phyloP scores from a whole-genome alignment of 2,797 vertebrate species.

The Girardinus metallicus region DNA sequence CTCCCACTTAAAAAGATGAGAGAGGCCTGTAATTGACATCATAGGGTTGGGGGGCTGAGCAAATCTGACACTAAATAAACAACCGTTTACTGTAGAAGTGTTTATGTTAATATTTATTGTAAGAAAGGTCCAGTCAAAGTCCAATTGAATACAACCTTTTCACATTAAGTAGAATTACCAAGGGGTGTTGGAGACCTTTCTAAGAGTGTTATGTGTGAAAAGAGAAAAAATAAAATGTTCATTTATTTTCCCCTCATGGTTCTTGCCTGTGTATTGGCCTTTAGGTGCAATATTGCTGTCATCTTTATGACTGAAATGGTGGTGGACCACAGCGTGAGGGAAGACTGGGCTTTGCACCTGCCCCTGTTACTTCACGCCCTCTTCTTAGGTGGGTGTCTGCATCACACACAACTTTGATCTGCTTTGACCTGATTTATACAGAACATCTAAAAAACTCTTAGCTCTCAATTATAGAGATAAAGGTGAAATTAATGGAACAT shows the following conservation, averaged over 20 bases:
- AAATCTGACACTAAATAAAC: neutral
- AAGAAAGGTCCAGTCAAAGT: neutral
- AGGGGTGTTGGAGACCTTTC: neutral
- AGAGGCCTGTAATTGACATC: too few relatives aligned
- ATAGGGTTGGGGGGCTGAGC: too few relatives aligned
- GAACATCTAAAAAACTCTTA: neutral
- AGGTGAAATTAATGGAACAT: neutral
- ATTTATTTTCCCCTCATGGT: neutral
- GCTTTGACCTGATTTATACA: neutral
- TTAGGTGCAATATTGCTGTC: slow-evolving; percentile 97
- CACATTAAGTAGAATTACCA: neutral
- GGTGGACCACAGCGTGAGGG: slow-evolving; percentile 98
- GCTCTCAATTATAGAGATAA: neutral
- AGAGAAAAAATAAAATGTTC: neutral
- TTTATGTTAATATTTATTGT: neutral
- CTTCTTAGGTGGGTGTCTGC: slow-evolving; percentile 87
- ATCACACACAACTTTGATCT: slow-evolving; percentile 1
- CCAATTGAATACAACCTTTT: neutral
- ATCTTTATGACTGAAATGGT: slow-evolving; percentile 99
- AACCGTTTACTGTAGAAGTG: neutral
- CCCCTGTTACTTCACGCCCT: slow-evolving; percentile 94
- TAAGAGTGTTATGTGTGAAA: neutral
- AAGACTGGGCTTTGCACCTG: slow-evolving; percentile 97
- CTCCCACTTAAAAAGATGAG: too few relatives aligned
- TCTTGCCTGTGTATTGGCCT: slow-evolving; percentile 20